These are phyloP conservation scores for Anastatus disparis DNA, from an alignment of 1,140 invertebrate species.

Conservation along the genomic window DNA sequence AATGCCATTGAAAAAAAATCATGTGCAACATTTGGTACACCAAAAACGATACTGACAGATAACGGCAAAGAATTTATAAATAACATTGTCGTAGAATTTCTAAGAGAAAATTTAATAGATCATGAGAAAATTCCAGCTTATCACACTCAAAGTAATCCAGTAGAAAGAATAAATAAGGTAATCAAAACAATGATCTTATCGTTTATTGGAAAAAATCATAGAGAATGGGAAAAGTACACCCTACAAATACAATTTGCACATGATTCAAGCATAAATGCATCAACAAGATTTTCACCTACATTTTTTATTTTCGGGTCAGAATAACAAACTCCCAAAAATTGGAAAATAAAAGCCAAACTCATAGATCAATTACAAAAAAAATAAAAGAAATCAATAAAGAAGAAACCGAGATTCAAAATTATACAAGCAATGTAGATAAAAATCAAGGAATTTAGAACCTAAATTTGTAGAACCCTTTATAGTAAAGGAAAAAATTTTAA, in stretches of 20 bases:
- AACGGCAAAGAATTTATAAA: slow-evolving; percentile 37
- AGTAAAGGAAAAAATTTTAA: too few relatives aligned
- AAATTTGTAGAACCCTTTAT: too few relatives aligned
- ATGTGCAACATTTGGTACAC: neutral
- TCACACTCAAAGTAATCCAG: slow-evolving; percentile 34
- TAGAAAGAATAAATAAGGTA: slow-evolving; percentile 29
- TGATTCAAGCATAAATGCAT: slow-evolving; percentile 16
- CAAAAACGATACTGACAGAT: slow-evolving; percentile 1
- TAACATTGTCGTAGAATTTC: neutral
- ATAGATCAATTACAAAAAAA: too few relatives aligned
- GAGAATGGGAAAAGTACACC: slow-evolving; percentile 55
- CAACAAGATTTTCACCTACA: slow-evolving; percentile 4
- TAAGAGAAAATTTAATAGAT: neutral
- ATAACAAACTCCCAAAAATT: too few relatives aligned
- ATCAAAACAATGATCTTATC: slow-evolving; percentile 37
- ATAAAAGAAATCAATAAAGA: too few relatives aligned
- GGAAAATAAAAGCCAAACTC: too few relatives aligned
- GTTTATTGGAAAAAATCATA: slow-evolving; percentile 50
- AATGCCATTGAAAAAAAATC: slow-evolving; percentile 6
- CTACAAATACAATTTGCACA: slow-evolving; percentile 50
- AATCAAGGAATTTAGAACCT: too few relatives aligned
- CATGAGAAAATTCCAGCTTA: slow-evolving; percentile 33
- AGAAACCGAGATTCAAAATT: too few relatives aligned
- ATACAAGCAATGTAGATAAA: too few relatives aligned
- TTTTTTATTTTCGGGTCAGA: slow-evolving; percentile 29